Evolutionary conservation across 2,797 vertebrate genomes (phyloP).

Genomic region (Meriones psammophilus): DNA sequence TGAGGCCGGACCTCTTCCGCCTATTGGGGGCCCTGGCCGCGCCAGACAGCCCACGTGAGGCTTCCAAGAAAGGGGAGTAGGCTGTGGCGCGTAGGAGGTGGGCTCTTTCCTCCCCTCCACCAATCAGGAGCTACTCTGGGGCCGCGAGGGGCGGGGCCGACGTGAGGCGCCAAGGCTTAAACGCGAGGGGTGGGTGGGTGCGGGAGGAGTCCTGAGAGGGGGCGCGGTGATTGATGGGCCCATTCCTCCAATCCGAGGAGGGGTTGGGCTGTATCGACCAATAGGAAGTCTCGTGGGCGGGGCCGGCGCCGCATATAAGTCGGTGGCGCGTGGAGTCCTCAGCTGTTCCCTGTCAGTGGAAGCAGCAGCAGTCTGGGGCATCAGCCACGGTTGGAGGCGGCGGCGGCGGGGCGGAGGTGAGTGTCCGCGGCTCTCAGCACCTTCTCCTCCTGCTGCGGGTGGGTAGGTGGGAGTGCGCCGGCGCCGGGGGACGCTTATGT

Average conservation of each 20-base stretch:
- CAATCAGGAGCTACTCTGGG: slow-evolving; percentile 58
- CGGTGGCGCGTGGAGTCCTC: slow-evolving; percentile 80
- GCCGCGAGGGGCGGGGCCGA: slow-evolving; percentile 72
- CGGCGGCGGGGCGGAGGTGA: slow-evolving; percentile 73
- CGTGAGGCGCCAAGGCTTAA: slow-evolving; percentile 84
- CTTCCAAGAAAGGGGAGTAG: slow-evolving; percentile 58
- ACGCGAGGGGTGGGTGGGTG: slow-evolving; percentile 67
- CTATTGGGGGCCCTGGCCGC: slow-evolving; percentile 58
- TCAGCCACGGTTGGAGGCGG: slow-evolving; percentile 42
- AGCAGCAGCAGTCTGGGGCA: slow-evolving; percentile 34
- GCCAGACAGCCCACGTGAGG: slow-evolving; percentile 78
- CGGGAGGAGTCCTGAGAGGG: slow-evolving; percentile 65
- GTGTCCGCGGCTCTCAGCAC: slow-evolving; percentile 57
- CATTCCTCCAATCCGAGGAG: slow-evolving; percentile 60
- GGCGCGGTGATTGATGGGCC: slow-evolving; percentile 70
- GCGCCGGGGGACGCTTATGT: slow-evolving; percentile 74
- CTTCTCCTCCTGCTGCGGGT: slow-evolving; percentile 17
- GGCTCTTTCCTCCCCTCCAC: slow-evolving; percentile 2
- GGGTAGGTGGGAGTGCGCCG: slow-evolving; percentile 54
- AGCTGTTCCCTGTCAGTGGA: slow-evolving; percentile 85
- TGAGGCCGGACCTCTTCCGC: slow-evolving; percentile 67
- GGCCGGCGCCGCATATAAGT: slow-evolving; percentile 78
- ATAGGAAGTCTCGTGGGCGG: slow-evolving; percentile 76
- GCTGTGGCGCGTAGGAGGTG: slow-evolving; percentile 63
- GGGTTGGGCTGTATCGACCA: slow-evolving; percentile 79